Evolutionary conservation across 1,140 invertebrate species (phyloP).

Genomic region (Pogonus chalceus): DNA sequence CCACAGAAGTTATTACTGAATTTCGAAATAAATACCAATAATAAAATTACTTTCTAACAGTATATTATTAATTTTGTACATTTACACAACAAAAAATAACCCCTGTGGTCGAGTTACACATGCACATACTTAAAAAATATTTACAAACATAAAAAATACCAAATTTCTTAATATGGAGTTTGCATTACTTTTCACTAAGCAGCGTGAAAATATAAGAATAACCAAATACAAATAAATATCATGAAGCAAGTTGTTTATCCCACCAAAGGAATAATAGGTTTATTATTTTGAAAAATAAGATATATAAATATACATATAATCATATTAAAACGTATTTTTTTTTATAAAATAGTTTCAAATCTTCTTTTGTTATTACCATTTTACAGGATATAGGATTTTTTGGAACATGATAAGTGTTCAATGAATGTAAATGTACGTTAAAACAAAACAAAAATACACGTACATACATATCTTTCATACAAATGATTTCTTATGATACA

Average conservation of each 20-base stretch:
- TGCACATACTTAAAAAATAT: not conserved
- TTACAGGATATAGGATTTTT: not conserved
- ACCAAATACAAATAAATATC: not conserved
- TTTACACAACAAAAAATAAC: slow-evolving; percentile 16
- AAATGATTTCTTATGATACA: not conserved
- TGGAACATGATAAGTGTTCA: not conserved
- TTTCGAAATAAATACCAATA: slow-evolving; percentile 7
- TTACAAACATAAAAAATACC: not conserved
- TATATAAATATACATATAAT: no score
- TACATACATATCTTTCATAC: not conserved
- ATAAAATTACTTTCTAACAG: not conserved
- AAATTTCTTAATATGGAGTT: slow-evolving; percentile 21
- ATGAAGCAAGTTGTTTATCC: not conserved
- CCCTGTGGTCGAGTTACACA: not conserved
- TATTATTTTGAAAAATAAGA: no score
- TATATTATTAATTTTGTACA: not conserved
- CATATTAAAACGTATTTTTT: no score
- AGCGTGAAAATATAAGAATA: slow-evolving; percentile 16
- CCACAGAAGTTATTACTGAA: not conserved
- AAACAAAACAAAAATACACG: not conserved
- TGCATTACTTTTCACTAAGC: slow-evolving; percentile 23
- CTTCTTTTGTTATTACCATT: not conserved
- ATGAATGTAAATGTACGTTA: not conserved
- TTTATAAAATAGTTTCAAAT: no score
- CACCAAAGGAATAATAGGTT: no score